These are phyloP conservation scores for Nudaria mundana DNA, from an alignment of 2,888 invertebrate genomes.

Conservation along the genomic window DNA sequence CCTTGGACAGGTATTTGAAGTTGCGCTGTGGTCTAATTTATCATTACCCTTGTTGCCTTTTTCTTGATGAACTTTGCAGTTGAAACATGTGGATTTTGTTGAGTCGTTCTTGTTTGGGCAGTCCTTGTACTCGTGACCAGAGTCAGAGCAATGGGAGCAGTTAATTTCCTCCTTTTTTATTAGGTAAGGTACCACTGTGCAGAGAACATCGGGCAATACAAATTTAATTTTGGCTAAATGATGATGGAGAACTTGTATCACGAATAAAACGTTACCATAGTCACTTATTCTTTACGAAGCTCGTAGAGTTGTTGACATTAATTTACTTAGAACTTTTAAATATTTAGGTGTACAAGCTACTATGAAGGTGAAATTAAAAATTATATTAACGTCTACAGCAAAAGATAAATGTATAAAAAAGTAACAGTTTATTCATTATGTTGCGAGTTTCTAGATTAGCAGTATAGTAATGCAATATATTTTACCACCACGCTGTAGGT, in stretches of 20 bases:
- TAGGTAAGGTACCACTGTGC: constrained; percentile 48
- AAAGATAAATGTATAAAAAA: constrained; percentile 7
- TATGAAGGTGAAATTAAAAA: constrained; percentile 18
- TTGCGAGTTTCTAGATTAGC: constrained; percentile 34
- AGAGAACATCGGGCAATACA: constrained; percentile 70
- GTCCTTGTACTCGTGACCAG: no score
- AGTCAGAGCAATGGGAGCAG: no score
- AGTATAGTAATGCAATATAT: constrained; percentile 61
- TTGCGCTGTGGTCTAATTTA: no score
- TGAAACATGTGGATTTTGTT: no score
- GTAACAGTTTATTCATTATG: constrained; percentile 28
- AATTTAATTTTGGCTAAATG: constrained; percentile 79
- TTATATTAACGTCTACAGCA: constrained; percentile 20
- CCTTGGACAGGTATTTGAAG: no score
- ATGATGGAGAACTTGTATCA: constrained; percentile 58
- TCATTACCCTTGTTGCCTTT: no score
- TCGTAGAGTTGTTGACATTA: constrained; percentile 60
- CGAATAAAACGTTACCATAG: constrained; percentile 38
- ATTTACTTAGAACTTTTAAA: constrained; percentile 56
- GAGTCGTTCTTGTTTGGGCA: no score
- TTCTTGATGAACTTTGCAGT: no score
- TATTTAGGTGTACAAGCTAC: constrained; percentile 32
- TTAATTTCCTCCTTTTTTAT: no score
- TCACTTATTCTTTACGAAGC: constrained; percentile 60
- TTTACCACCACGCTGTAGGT: constrained; percentile 49